Conservation (phyloP, 2,888 invertebrate species). For the Epistrophe grossulariae region DNA sequence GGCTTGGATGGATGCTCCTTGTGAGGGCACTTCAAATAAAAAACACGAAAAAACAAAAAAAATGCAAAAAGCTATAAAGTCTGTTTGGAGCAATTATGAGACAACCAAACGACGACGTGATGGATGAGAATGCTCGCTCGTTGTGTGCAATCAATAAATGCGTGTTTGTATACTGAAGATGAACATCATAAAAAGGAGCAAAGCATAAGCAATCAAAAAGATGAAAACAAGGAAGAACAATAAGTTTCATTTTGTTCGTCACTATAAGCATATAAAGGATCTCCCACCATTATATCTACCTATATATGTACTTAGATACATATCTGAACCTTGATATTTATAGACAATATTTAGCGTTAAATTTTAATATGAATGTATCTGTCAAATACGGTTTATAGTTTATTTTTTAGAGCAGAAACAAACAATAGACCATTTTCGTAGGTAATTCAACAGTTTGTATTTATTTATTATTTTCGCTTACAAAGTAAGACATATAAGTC, state of each 20-base stretch:
- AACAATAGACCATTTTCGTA: too few relatives aligned
- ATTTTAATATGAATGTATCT: too few relatives aligned
- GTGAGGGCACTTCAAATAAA: conserved; percentile 13
- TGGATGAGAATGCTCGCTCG: conserved; percentile 40
- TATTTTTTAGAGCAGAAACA: too few relatives aligned
- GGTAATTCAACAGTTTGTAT: too few relatives aligned
- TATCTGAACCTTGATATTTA: not conserved
- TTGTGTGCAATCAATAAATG: conserved; percentile 61
- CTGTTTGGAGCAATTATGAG: conserved; percentile 62
- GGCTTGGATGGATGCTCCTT: conserved; percentile 38
- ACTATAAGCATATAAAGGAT: not conserved
- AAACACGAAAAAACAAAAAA: not conserved
- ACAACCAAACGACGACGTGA: conserved; percentile 55
- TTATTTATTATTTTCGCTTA: too few relatives aligned
- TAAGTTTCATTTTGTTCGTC: not conserved
- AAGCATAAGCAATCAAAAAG: conserved; percentile 1
- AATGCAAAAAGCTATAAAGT: conserved; percentile 53
- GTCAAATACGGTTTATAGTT: too few relatives aligned
- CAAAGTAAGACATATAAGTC: too few relatives aligned
- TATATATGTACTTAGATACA: too few relatives aligned
- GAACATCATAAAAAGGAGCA: conserved; percentile 9
- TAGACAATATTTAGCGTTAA: not conserved
- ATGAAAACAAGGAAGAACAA: conserved; percentile 29
- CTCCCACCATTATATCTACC: not conserved
- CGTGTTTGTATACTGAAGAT: conserved; percentile 26